phyloP scores from a whole-genome alignment of 1,140 invertebrate species.

The Homarus americanus region DNA sequence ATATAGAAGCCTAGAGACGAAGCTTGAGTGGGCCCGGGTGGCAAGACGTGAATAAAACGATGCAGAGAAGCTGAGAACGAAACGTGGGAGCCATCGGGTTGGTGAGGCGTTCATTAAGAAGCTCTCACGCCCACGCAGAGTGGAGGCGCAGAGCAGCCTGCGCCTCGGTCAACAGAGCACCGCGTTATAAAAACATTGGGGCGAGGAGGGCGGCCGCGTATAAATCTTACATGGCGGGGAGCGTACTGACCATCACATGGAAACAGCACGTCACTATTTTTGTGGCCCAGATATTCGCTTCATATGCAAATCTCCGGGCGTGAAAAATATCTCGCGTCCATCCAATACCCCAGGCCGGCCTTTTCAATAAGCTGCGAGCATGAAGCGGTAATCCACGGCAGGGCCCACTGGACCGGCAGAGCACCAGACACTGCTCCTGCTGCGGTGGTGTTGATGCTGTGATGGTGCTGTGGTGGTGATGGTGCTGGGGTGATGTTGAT shows the following conservation, averaged over 20 bases:
- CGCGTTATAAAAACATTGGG: conserved; percentile 43
- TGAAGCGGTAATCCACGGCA: conserved; percentile 65
- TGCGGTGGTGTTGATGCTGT: not conserved
- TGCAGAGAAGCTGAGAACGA: not conserved
- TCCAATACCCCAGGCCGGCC: conserved; percentile 70
- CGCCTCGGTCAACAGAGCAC: conserved; percentile 16
- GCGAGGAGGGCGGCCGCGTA: conserved; percentile 43
- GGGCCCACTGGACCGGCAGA: conserved; percentile 8
- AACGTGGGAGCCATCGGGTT: not conserved
- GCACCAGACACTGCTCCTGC: not conserved
- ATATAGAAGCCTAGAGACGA: not conserved
- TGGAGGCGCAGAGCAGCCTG: not conserved
- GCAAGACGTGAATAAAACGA: not conserved
- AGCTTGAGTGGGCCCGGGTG: not conserved
- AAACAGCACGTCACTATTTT: conserved; percentile 71
- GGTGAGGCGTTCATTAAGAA: not conserved
- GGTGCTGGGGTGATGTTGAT: too few relatives aligned
- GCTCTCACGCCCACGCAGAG: conserved; percentile 30
- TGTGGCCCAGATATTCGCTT: conserved; percentile 71
- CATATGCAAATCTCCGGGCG: conserved; percentile 70
- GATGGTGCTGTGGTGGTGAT: not conserved
- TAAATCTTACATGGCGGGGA: conserved; percentile 59
- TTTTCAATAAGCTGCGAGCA: conserved; percentile 70
- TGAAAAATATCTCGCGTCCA: conserved; percentile 72
- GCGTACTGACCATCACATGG: conserved; percentile 65